phyloP scores from a whole-genome alignment of 1,140 invertebrate genomes.

The Trichonephila clavata region DNA sequence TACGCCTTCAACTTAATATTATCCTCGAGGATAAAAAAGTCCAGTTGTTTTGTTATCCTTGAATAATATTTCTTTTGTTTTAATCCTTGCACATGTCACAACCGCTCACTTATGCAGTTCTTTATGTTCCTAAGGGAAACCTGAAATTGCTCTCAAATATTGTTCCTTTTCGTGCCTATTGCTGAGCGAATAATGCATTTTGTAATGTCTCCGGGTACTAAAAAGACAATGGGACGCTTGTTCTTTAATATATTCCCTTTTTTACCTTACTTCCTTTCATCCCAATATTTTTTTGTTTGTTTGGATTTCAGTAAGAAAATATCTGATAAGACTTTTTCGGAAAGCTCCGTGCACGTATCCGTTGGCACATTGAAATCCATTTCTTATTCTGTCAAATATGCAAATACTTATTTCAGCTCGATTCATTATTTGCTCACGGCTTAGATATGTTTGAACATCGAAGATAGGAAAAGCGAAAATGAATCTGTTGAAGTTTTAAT shows the following conservation, averaged over 20 bases:
- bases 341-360: too few species aligned
- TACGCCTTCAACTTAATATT: not conserved
- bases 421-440: too few species aligned
- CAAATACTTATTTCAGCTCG: too few species aligned
- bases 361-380: too few species aligned
- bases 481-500: too few species aligned
- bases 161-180: not conserved
- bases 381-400: too few species aligned
- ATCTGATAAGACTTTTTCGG: too few species aligned
- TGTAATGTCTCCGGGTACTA: not conserved
- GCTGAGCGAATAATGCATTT: not conserved
- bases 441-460: too few species aligned
- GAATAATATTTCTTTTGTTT: conserved; percentile 48
- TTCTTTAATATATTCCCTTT: not conserved
- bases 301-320: too few species aligned
- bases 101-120: not conserved
- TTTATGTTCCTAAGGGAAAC: not conserved
- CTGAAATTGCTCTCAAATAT: conserved; percentile 9
- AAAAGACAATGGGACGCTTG: not conserved
- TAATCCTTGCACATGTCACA: conserved; percentile 43
- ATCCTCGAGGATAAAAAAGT: conserved; percentile 18
- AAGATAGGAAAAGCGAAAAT: too few species aligned
- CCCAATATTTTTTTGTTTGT: too few species aligned
- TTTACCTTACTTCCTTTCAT: too few species aligned
- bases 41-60: not conserved